phyloP scores from a whole-genome alignment of 1,140 invertebrate genomes.

The Ips typographus region DNA sequence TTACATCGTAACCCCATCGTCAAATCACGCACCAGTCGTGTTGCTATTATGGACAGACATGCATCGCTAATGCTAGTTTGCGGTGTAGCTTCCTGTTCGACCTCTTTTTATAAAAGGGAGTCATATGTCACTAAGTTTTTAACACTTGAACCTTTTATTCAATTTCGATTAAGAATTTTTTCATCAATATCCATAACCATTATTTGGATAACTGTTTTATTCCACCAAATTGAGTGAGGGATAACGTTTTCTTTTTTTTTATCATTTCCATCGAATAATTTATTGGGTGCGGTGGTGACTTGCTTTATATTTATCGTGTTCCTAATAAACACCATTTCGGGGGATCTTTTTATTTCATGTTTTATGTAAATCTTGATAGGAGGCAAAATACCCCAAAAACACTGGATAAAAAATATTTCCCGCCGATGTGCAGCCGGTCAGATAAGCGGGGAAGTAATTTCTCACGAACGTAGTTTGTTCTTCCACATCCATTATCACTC shows the following conservation, averaged over 20 bases:
- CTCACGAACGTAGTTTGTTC: slow-evolving; percentile 6
- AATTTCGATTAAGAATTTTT: too few relatives aligned
- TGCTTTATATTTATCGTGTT: slow-evolving; percentile 33
- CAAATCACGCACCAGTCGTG: slow-evolving; percentile 31
- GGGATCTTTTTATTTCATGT: slow-evolving; percentile 28
- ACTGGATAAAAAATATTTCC: slow-evolving; percentile 12
- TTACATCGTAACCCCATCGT: slow-evolving; percentile 46
- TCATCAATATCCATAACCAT: slow-evolving; percentile 6
- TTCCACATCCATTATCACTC: slow-evolving; percentile 1
- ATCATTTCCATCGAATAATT: slow-evolving; percentile 29
- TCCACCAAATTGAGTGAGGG: slow-evolving; percentile 30
- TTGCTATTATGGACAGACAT: slow-evolving; percentile 40
- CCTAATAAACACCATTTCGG: slow-evolving; percentile 27
- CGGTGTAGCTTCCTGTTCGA: slow-evolving; percentile 36
- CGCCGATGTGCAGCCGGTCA: slow-evolving; percentile 13
- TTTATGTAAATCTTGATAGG: slow-evolving; percentile 31
- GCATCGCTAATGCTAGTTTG: slow-evolving; percentile 45
- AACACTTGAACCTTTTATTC: too few relatives aligned
- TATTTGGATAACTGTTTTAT: slow-evolving; percentile 34
- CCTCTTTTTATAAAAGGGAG: slow-evolving; percentile 3
- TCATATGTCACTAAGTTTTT: too few relatives aligned
- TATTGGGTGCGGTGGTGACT: slow-evolving; percentile 28
- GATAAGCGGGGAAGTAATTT: slow-evolving; percentile 13
- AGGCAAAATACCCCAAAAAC: slow-evolving; percentile 18
- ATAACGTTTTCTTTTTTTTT: slow-evolving; percentile 26